A percentile compares a stretch with the other conserved stretches of the same genome.
These are phyloP conservation scores for Clupea harengus DNA, from an alignment of 2,113 vertebrate genomes.

Conservation along the genomic window DNA sequence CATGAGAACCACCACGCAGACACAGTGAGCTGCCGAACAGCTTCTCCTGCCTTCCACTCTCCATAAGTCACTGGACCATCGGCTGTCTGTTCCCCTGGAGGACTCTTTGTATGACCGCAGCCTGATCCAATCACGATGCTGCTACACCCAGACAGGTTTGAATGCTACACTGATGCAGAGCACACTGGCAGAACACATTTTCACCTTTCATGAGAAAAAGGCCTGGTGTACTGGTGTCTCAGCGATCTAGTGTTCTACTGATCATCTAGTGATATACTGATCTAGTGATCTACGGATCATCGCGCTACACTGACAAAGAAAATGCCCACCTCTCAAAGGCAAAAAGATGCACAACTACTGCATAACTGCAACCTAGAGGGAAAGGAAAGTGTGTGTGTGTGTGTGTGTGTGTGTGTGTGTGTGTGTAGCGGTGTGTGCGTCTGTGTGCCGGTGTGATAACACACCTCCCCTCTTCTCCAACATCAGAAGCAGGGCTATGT, in stretches of 20 bases:
- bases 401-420: neutral
- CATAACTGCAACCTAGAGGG: neutral
- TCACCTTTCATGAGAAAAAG: neutral
- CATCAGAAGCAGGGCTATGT: no score
- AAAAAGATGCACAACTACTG: neutral
- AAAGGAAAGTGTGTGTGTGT: neutral
- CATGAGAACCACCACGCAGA: neutral
- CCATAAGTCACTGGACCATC: neutral
- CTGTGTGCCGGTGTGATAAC: neutral
- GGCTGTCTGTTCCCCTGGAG: neutral
- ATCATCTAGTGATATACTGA: neutral
- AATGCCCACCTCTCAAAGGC: neutral
- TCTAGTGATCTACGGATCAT: neutral
- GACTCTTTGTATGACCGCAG: neutral
- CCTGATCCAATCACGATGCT: neutral
- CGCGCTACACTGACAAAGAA: neutral
- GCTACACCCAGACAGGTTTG: neutral
- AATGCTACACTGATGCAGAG: neutral
- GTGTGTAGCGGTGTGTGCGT: neutral
- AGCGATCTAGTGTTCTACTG: neutral
- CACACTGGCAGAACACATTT: neutral
- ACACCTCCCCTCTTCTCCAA: no score
- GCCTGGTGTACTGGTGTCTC: neutral
- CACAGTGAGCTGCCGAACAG: no score
- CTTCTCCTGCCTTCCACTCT: neutral